These are phyloP conservation scores for Cabera pusaria DNA, from an alignment of 2,888 invertebrate genomes.

Conservation along the genomic window DNA sequence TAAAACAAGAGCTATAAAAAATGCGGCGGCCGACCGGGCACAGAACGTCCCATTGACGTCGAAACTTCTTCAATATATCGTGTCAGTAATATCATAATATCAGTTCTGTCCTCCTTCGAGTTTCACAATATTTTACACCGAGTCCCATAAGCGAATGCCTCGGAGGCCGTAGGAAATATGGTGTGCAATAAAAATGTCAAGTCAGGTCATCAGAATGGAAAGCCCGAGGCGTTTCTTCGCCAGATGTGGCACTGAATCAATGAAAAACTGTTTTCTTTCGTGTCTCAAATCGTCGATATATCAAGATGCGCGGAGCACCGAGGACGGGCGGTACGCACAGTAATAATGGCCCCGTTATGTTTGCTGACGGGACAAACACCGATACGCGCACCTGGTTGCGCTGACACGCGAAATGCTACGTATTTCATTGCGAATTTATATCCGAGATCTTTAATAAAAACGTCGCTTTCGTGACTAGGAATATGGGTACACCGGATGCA, in stretches of 20 bases:
- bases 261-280: conserved; percentile 81
- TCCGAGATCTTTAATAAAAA: conserved; percentile 51
- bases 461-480: conserved; percentile 39
- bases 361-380: conserved; percentile 66
- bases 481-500: conserved; percentile 21
- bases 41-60: conserved; percentile 43
- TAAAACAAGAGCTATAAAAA: conserved; percentile 50
- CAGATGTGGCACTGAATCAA: conserved; percentile 81
- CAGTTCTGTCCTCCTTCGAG: conserved; percentile 65
- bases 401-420: conserved; percentile 52
- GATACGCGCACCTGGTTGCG: conserved; percentile 66
- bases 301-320: conserved; percentile 56
- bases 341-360: conserved; percentile 65
- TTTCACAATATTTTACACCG: conserved; percentile 75
- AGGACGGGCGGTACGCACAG: conserved; percentile 29
- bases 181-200: conserved; percentile 82
- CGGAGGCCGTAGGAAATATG: conserved; percentile 74
- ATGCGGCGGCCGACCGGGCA: conserved; percentile 31
- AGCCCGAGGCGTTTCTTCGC: conserved; percentile 79
- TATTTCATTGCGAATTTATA: conserved; percentile 51
- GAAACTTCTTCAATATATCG: conserved; percentile 65
- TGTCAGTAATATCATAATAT: conserved; percentile 68
- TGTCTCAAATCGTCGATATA: conserved; percentile 70
- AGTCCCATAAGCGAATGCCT: conserved; percentile 70
- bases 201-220: conserved; percentile 82